Evolutionary conservation across 2,888 invertebrate species (phyloP), one percentile per base, ranked within the genome.

Genomic region (Eilema griseolum): DNA sequence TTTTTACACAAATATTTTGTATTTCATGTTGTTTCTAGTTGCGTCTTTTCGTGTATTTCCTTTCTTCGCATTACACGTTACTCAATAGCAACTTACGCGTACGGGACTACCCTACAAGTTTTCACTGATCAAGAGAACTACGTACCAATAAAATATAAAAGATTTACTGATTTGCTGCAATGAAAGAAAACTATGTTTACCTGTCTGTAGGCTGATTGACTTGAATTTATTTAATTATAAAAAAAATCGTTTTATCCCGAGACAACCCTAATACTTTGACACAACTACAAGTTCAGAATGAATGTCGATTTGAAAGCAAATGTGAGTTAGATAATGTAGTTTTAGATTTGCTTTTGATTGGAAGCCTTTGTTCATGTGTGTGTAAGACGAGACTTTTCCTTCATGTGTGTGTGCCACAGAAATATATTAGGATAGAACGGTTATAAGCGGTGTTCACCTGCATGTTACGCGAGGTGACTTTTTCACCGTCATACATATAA

Each of bases 281-380:
- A 57, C 61, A 67, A 74, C 79, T 68, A 75, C n/a, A 62, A 74
- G 70, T 73, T 69, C 69, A 24, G 64, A 70, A 68, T 57, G 57
- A 60, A 79, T 79, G 66, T 70, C 71, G 66, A 73, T 71, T 72
- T 65, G n/a, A 75, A 69, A 65, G 67, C 46, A 64, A 73, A 77
- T 67, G 61, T 69, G 75, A 82, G 63, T 82, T 69, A 70, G 66
- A 74, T 66, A 33, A 61, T 11, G 28, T 74, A 75, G 80, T 80
- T 81, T 73, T 73, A 68, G 72, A 77, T 75, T 75, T 72, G 73
- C 72, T 80, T 80, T 77, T 74, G 69, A 74, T 82, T 75, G 57
- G 68, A 75, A 60, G 69, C 57, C 52, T 66, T 70, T 59, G 26
- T n/a, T 23, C 14, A 20, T 33, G 57, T 67, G 24, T 61, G n/a